Base-by-base conservation (phyloP, 2,888 invertebrate species). In the Magallana nippona region DNA sequence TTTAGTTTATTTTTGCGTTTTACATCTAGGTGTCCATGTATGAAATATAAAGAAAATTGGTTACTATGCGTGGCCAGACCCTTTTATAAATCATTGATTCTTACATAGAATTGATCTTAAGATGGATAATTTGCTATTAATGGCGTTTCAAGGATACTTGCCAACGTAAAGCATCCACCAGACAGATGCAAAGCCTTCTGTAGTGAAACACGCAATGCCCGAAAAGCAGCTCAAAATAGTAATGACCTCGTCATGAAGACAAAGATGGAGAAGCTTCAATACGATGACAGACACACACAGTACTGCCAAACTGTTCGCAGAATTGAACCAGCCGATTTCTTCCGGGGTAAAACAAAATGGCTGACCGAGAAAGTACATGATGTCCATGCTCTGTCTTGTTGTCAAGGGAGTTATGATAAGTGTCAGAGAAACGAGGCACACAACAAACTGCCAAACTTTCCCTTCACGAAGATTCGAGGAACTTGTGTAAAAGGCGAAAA, bases 291-390 rank as follows among this genome's bases (percentile, higher is more conserved):
- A 71, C 15, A 79, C 15, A 17, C 60, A 13, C 10, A 79, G 27
- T 13, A 17, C n/a, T 1, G 19, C 19, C 10, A 82, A 78, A 55
- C 56, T 55, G 19, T 44, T 62, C 22, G 56, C 56, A 11, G 79
- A 56, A 10, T 22, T 55, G 22, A 63, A 82, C 82, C 82, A 84
- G 19, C 84, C 84, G 13, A 84, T 84, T 22, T 82, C 55, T 19
- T 62, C 78, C 44, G 84, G 79, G 10, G 71, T 32, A 57, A 82
- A 82, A 71, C 82, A 84, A 19, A 84, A 84, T 44, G 84, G 84
- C 44, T 58, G 56, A 1, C 84, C 82, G 3, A 84, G 57, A 17
- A 63, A 17, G 58, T 82, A 84, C n/a, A 84, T 32, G 32, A 79
- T 79, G 27, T 78, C 60, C 27, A 82, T 55, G 13, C 44, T 27